phyloP scores from a whole-genome alignment of 2,797 vertebrate species.

The Enteromius mattozi region DNA sequence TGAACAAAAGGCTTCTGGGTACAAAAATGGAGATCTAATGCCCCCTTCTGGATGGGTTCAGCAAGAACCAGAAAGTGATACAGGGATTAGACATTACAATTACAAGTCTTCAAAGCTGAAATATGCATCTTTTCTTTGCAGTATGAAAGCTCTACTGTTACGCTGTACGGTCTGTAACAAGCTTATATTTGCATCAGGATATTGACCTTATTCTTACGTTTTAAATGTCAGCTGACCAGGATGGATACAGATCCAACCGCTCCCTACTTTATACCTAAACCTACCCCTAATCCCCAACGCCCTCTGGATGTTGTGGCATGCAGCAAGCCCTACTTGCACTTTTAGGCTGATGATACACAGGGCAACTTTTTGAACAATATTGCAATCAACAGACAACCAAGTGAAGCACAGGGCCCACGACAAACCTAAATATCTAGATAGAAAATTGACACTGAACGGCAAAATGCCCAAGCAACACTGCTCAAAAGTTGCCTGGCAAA shows the following conservation, averaged over 20 bases:
- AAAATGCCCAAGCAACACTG: too few relatives aligned
- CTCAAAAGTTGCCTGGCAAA: too few relatives aligned
- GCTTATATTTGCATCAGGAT: background rate
- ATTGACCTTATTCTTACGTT: background rate
- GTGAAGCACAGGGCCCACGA: too few relatives aligned
- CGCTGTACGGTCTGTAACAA: background rate
- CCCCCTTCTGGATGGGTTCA: constrained; percentile 24
- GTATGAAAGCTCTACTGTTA: background rate
- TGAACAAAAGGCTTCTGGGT: background rate
- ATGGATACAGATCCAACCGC: too few relatives aligned
- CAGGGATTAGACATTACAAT: background rate
- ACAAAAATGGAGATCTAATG: background rate
- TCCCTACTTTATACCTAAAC: too few relatives aligned
- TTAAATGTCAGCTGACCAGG: background rate
- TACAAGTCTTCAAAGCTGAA: background rate
- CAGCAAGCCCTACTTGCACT: background rate
- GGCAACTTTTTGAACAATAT: too few relatives aligned
- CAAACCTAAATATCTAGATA: too few relatives aligned
- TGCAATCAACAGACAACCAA: too few relatives aligned
- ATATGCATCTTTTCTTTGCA: background rate
- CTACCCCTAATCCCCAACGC: too few relatives aligned
- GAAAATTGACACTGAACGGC: too few relatives aligned
- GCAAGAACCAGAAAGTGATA: background rate
- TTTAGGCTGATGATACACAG: too few relatives aligned
- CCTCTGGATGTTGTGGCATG: too few relatives aligned